Percentiles rank a stretch among this genome's conserved stretches.
Conservation (phyloP, 2,113 vertebrate genomes). For the Mobula hypostoma region DNA sequence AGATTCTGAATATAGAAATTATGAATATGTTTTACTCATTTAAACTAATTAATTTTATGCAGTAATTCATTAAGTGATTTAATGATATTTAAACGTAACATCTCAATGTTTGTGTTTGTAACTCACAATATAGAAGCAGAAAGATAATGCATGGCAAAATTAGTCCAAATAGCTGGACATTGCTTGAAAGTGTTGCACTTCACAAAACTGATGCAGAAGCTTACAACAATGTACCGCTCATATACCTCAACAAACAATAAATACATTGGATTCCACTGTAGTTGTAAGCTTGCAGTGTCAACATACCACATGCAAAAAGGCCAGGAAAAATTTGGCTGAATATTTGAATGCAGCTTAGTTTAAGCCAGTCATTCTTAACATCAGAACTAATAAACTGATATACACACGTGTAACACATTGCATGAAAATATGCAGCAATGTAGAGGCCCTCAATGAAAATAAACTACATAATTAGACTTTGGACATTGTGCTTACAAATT, state of each 20-base stretch:
- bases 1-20: slow-evolving; percentile 15
- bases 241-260: neutral
- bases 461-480: neutral
- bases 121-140: neutral
- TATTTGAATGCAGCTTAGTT: neutral
- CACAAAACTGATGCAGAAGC: neutral
- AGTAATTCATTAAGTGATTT: neutral
- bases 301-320: neutral
- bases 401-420: neutral
- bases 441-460: neutral
- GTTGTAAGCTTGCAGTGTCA: neutral
- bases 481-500: neutral
- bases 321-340: neutral
- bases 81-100: neutral
- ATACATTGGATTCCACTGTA: no score
- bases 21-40: neutral
- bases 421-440: neutral
- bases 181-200: neutral
- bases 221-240: neutral
- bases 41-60: neutral
- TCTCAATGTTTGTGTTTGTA: neutral
- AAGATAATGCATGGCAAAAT: neutral
- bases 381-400: neutral
- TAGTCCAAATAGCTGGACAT: neutral
- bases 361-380: neutral